These are phyloP conservation scores for Thera obeliscata DNA, from an alignment of 2,888 invertebrate species.

Conservation along the genomic window DNA sequence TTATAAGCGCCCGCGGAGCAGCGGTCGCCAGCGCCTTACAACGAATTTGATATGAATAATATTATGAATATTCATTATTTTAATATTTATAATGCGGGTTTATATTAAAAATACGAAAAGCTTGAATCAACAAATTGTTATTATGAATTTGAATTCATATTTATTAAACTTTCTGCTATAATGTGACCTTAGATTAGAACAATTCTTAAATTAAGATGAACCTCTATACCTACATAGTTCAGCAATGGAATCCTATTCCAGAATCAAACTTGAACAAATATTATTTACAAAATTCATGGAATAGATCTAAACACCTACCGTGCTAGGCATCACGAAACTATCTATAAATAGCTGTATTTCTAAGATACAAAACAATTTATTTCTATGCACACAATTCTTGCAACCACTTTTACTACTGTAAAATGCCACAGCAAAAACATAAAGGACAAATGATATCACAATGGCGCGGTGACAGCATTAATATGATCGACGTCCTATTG, in stretches of 20 bases:
- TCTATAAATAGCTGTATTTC: too few species aligned
- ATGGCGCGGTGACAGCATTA: constrained; percentile 18
- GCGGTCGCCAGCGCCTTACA: constrained; percentile 13
- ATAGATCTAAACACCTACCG: too few species aligned
- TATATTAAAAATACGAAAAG: constrained; percentile 20
- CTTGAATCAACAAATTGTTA: constrained; percentile 12
- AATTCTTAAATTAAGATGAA: too few species aligned
- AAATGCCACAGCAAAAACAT: constrained; percentile 8
- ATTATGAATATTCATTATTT: constrained; percentile 23
- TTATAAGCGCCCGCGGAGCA: constrained; percentile 36
- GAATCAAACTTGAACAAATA: too few species aligned
- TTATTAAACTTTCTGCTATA: not conserved
- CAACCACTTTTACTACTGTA: not conserved
- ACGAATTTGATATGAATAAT: constrained; percentile 19
- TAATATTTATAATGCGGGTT: constrained; percentile 25
- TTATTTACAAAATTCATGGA: too few species aligned
- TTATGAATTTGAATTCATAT: too few species aligned
- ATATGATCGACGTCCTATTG: constrained; percentile 50
- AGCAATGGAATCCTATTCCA: too few species aligned
- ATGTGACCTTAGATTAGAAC: too few species aligned
- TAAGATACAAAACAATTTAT: too few species aligned
- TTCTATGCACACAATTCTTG: not conserved
- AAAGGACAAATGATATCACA: constrained; percentile 22
- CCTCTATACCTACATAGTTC: too few species aligned
- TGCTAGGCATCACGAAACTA: too few species aligned